Base-by-base conservation (phyloP, 2,113 vertebrate species). In the Xenopus laevis region DNA sequence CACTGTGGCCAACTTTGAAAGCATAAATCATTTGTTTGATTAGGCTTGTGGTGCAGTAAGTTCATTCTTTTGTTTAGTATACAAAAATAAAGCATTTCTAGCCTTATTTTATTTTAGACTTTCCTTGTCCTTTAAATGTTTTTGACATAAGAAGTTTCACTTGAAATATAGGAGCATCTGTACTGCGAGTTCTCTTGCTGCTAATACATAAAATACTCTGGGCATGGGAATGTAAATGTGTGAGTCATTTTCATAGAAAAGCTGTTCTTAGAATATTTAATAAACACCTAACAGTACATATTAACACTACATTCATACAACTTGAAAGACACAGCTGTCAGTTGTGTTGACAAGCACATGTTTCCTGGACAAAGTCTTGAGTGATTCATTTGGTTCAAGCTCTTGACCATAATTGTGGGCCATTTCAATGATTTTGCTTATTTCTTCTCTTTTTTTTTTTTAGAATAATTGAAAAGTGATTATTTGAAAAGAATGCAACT, bases 321-420 rank as follows among this genome's bases (percentile, higher is more conserved):
- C 57, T 20, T 59, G 46, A 62, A 75, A 68, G 72, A 75, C 52
- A 53, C 72, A 75, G 72, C 72, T 75, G 72, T 59, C 55, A 33
- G 46, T 68, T 68, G 64, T 64, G 50, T 30, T 68, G 23, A 16
- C n/a, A 65, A 68, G 57, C 60, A 64, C 52, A 52, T 75, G 65
- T 68, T 50, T 66, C 60, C 18, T 68, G 72, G 65, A 66, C 52
- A 65, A 74, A 44, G 67, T 75, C 46, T 75, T 75, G 72, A 60
- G 68, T 75, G 65, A 75, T 62, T 75, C 57, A 75, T 75, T 68
- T 68, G 53, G 15, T 55, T 55, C 17, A 16, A 55, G 47, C 53
- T 18, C 65, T 75, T 68, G 72, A 75, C 72, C 72, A 68, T 75
- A 68, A 75, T 75, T 75, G 65, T 20, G 45, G 47, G 46, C 57